Conservation (phyloP, 2,888 invertebrate genomes). For the Luperina nickerlii region DNA sequence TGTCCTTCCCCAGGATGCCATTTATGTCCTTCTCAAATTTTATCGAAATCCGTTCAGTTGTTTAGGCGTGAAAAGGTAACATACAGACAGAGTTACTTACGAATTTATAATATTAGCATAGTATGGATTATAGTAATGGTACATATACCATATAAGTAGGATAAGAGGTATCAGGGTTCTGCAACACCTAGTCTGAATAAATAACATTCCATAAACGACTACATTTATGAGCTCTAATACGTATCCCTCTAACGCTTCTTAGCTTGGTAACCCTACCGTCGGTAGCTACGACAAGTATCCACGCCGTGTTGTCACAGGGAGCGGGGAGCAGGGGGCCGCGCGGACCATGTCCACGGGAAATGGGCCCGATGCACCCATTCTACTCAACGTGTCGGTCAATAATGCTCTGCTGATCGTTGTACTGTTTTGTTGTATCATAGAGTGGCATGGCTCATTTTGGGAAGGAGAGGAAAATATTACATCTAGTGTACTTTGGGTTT, state of each 20-base stretch:
- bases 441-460: not conserved
- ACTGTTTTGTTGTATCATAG: conserved; percentile 24
- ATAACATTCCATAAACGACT: not conserved
- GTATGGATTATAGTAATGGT: too few relatives aligned
- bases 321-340: not conserved
- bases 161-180: not conserved
- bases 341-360: conserved; percentile 57
- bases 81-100: too few relatives aligned
- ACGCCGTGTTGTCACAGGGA: conserved; percentile 35
- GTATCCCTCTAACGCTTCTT: not conserved
- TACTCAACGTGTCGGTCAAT: conserved; percentile 49
- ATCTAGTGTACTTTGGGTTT: not conserved
- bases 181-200: too few relatives aligned
- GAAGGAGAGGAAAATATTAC: not conserved
- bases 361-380: conserved; percentile 61
- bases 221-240: not conserved
- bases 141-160: too few relatives aligned
- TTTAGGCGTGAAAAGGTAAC: too few relatives aligned
- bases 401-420: conserved; percentile 37
- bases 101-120: too few relatives aligned
- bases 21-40: too few relatives aligned
- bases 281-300: conserved; percentile 44
- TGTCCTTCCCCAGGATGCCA: too few relatives aligned
- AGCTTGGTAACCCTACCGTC: conserved; percentile 31
- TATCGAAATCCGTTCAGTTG: too few relatives aligned